Conservation (phyloP, 2,797 vertebrate genomes). For the Poecilia velifera region DNA sequence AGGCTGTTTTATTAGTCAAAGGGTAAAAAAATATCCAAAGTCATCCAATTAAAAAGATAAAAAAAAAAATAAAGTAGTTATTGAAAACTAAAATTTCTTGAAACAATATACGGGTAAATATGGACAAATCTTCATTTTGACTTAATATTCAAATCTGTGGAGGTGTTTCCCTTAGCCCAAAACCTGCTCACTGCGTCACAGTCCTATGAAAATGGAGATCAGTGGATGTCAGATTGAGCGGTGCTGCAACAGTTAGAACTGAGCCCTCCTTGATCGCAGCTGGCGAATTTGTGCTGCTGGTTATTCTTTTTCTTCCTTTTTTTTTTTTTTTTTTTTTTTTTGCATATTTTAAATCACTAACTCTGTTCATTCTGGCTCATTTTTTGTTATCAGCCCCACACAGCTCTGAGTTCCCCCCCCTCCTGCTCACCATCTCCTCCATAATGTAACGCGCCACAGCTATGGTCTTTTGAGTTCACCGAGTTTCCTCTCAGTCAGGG, state of each 20-base stretch:
- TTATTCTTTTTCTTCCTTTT: constrained; percentile 53
- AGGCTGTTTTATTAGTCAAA: neutral
- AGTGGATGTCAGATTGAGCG: constrained; percentile 38
- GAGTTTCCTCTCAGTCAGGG: constrained; percentile 43
- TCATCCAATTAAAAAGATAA: neutral
- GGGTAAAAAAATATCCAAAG: neutral
- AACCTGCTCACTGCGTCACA: constrained; percentile 48
- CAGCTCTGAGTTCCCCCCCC: constrained; percentile 59
- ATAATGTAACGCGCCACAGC: constrained; percentile 57
- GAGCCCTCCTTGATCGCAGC: constrained; percentile 43
- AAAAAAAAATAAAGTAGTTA: constrained; percentile 1
- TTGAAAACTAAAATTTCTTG: constrained; percentile 3
- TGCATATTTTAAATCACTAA: constrained; percentile 73
- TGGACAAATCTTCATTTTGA: constrained; percentile 11
- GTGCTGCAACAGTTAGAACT: constrained; percentile 29
- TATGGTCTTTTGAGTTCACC: constrained; percentile 50
- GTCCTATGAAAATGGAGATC: constrained; percentile 48
- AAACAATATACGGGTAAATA: constrained; percentile 30
- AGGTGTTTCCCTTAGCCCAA: constrained; percentile 16
- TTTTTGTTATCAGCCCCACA: constrained; percentile 67
- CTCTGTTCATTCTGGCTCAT: constrained; percentile 53
- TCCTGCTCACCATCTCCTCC: constrained; percentile 53
- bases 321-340: constrained; percentile 52
- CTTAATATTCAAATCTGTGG: constrained; percentile 9
- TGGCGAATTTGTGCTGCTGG: constrained; percentile 41